Conservation (phyloP, 2,888 invertebrate genomes). For the Meiosimyza decipiens region DNA sequence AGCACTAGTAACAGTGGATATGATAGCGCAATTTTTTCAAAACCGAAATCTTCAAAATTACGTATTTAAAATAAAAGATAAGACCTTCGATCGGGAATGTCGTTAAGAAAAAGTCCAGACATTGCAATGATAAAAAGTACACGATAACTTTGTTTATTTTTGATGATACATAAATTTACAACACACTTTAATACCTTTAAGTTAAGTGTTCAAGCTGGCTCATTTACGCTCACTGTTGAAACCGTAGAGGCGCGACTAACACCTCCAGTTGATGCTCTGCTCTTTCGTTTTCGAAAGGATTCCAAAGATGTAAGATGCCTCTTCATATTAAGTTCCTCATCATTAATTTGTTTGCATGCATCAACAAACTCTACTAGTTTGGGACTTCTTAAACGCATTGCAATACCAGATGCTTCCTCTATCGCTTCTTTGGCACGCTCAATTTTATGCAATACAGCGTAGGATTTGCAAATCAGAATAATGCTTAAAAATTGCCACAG, state of each 20-base stretch:
- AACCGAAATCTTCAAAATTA: too few relatives aligned
- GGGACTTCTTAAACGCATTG: slow-evolving; percentile 50
- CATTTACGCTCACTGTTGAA: too few relatives aligned
- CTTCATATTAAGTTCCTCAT: slow-evolving; percentile 54
- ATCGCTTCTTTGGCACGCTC: slow-evolving; percentile 57
- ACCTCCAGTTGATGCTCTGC: slow-evolving; percentile 29
- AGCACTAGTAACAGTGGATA: too few relatives aligned
- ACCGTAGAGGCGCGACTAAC: slow-evolving; percentile 36
- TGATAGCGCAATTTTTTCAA: too few relatives aligned
- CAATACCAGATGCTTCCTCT: slow-evolving; percentile 50
- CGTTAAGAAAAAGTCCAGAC: too few relatives aligned
- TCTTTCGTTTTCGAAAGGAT: slow-evolving; percentile 44
- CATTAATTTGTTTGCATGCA: slow-evolving; percentile 53
- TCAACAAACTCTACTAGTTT: slow-evolving; percentile 53
- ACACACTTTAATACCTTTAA: too few relatives aligned
- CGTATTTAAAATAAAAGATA: too few relatives aligned
- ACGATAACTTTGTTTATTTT: too few relatives aligned
- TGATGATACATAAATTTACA: too few relatives aligned
- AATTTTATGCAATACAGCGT: slow-evolving; percentile 57
- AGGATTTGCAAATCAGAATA: slow-evolving; percentile 56
- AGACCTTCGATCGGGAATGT: too few relatives aligned
- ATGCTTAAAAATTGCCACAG: slow-evolving; percentile 58
- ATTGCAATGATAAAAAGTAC: too few relatives aligned
- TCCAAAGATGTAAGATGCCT: slow-evolving; percentile 50
- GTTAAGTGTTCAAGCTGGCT: too few relatives aligned